Evolutionary conservation across 2,888 invertebrate species (phyloP).

Genomic region (Apantesis nais): DNA sequence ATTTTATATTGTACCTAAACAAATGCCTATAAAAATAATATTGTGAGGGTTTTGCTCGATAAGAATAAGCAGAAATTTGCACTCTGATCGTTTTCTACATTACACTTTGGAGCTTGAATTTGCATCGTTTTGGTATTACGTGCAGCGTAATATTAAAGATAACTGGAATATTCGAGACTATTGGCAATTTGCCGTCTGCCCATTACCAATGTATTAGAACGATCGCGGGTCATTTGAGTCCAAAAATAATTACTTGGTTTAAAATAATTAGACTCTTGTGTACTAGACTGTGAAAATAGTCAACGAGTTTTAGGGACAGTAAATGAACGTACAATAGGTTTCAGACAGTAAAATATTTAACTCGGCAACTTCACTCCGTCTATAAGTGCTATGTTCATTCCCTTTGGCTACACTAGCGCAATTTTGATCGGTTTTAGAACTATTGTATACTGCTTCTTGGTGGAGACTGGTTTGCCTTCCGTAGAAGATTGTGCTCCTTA

Average conservation of each 20-base stretch:
- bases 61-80: conserved; percentile 33
- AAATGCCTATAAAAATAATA: conserved; percentile 32
- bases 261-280: not conserved
- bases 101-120: conserved; percentile 27
- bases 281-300: too few species aligned
- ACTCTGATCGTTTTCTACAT: conserved; percentile 30
- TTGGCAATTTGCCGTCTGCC: not conserved
- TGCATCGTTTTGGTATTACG: conserved; percentile 8
- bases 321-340: too few species aligned
- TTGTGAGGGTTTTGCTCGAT: conserved; percentile 27
- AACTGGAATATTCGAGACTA: not conserved
- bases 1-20: conserved; percentile 27
- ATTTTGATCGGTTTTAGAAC: too few species aligned
- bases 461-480: too few species aligned
- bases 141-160: not conserved
- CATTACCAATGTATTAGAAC: not conserved
- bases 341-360: too few species aligned
- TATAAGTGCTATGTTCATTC: too few species aligned
- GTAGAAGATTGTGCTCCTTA: too few species aligned
- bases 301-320: too few species aligned
- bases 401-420: too few species aligned
- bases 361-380: too few species aligned
- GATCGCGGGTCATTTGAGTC: not conserved
- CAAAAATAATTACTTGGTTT: not conserved
- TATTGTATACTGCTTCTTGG: too few species aligned